Evolutionary conservation across 2,797 vertebrate species (phyloP).

Genomic region (Acrocephalus scirpaceus): DNA sequence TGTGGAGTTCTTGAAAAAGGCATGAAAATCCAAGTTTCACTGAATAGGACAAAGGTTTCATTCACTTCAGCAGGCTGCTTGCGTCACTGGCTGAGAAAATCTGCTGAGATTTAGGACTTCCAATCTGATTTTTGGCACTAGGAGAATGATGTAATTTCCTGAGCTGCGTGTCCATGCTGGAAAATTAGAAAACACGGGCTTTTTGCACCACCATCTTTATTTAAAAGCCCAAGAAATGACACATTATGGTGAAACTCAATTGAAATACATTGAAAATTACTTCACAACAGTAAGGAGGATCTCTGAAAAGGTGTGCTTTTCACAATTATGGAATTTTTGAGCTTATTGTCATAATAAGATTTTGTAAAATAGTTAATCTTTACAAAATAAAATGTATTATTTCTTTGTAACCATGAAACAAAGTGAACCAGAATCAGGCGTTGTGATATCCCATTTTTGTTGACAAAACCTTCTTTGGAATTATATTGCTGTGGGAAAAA

Average conservation of each 20-base stretch:
- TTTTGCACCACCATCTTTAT: background rate
- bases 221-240: background rate
- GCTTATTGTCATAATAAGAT: background rate
- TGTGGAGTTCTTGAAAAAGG: background rate
- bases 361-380: background rate
- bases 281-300: background rate
- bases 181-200: background rate
- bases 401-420: background rate
- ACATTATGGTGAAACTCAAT: background rate
- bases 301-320: background rate
- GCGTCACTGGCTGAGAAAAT: background rate
- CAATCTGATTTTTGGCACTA: background rate
- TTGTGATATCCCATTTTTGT: background rate
- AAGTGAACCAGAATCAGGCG: background rate
- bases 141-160: constrained; percentile 15
- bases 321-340: background rate
- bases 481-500: background rate
- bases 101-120: constrained; percentile 38
- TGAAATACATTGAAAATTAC: background rate
- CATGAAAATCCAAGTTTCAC: background rate
- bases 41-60: constrained; percentile 9
- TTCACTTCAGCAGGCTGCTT: constrained; percentile 24
- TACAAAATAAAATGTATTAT: background rate
- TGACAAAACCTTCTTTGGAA: background rate
- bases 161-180: background rate